These are phyloP conservation scores for Alca torda DNA, from an alignment of 2,797 vertebrate species.

Conservation along the genomic window DNA sequence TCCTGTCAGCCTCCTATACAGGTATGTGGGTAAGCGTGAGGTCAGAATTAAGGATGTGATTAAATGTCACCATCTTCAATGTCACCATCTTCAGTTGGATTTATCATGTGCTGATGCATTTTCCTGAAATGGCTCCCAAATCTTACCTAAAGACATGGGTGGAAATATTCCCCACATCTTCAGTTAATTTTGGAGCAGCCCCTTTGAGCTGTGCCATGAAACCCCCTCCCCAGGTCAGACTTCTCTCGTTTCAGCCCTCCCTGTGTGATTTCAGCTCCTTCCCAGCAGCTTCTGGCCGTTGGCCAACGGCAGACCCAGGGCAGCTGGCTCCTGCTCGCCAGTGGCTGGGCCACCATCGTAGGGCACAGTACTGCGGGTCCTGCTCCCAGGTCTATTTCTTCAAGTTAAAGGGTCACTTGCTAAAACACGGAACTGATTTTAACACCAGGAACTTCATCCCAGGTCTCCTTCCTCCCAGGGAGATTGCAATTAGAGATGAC, in stretches of 20 bases:
- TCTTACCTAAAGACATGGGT: neutral
- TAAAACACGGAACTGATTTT: neutral
- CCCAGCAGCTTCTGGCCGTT: neutral
- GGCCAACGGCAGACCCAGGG: rapidly evolving
- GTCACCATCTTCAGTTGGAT: neutral
- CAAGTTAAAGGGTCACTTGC: neutral
- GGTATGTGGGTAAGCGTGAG: rapidly evolving
- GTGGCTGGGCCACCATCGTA: rapidly evolving
- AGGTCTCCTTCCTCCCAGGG: neutral
- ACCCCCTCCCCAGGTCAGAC: neutral
- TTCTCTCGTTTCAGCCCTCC: neutral
- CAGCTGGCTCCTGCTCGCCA: neutral
- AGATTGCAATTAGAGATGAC: neutral
- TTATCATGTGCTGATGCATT: neutral
- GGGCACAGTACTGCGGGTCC: neutral
- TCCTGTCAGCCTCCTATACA: neutral
- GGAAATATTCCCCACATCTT: neutral
- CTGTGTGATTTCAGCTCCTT: neutral
- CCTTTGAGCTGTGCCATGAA: neutral
- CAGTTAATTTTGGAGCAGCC: neutral
- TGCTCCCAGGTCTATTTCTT: neutral
- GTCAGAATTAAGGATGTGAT: neutral
- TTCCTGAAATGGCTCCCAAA: neutral
- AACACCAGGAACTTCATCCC: neutral
- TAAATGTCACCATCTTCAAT: neutral